Evolutionary conservation across 2,797 vertebrate species (phyloP).

Genomic region (Aythya fuligula): DNA sequence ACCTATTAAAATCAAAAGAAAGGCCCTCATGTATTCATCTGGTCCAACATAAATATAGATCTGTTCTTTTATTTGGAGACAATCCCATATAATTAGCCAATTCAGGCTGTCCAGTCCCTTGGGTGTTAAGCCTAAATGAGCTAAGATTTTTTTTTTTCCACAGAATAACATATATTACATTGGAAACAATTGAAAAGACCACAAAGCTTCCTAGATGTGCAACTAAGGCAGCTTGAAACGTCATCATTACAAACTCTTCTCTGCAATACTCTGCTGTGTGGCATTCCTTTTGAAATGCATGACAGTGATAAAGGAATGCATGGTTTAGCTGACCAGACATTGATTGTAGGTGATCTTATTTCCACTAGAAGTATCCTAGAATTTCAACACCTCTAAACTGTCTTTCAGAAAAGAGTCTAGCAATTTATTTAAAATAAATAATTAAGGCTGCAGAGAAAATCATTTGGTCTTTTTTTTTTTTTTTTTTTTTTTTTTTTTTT

Average conservation of each 20-base stretch:
- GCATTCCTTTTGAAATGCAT: background rate
- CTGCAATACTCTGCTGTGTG: background rate
- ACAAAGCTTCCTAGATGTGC: background rate
- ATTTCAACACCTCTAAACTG: background rate
- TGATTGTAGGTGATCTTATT: background rate
- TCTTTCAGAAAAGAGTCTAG: background rate
- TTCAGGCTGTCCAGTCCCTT: background rate
- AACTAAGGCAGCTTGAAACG: background rate
- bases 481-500: background rate
- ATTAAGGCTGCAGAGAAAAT: background rate
- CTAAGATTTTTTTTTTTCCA: background rate
- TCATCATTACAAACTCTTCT: background rate
- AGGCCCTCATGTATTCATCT: background rate
- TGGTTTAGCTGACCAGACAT: background rate
- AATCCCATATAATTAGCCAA: background rate
- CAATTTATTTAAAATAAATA: background rate
- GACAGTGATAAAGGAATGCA: background rate
- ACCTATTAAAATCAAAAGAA: background rate
- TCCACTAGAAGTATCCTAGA: background rate
- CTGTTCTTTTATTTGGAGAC: background rate
- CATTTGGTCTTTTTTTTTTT: background rate
- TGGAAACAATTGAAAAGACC: background rate
- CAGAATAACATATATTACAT: background rate
- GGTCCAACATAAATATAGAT: background rate
- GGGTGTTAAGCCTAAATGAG: background rate